A percentile compares a stretch with the other conserved stretches of the same genome.
These are phyloP conservation scores for Macrophya annulata DNA, from an alignment of 2,888 invertebrate species.

Conservation along the genomic window DNA sequence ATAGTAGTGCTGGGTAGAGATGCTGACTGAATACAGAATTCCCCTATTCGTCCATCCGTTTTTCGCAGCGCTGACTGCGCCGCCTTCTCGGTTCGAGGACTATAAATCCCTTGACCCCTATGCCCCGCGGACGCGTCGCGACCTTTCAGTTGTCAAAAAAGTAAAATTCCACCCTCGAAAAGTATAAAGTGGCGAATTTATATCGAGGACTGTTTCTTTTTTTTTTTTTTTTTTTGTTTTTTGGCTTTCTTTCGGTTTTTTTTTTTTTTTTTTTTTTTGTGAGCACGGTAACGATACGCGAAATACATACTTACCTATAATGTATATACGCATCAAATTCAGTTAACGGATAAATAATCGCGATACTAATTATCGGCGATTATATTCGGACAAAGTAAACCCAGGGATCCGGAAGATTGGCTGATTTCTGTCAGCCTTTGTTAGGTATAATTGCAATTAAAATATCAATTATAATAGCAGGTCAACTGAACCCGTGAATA, in stretches of 20 bases:
- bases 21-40: slow-evolving; percentile 74
- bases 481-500: not conserved
- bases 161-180: slow-evolving; percentile 17
- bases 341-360: not conserved
- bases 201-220: not conserved
- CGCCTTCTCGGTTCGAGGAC: slow-evolving; percentile 39
- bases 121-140: slow-evolving; percentile 20
- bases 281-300: too few species aligned
- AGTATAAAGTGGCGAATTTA: slow-evolving; percentile 1
- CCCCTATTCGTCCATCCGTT: slow-evolving; percentile 46
- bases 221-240: not conserved
- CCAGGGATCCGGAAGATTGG: not conserved
- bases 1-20: slow-evolving; percentile 74
- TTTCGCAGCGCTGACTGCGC: slow-evolving; percentile 47
- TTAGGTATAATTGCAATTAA: not conserved
- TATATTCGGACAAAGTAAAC: not conserved
- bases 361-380: not conserved
- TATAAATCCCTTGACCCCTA: slow-evolving; percentile 49
- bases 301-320: not conserved
- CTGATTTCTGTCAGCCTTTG: not conserved
- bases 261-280: too few species aligned
- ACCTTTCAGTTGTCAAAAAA: slow-evolving; percentile 23
- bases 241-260: not conserved
- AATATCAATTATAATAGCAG: not conserved
- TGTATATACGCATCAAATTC: not conserved